These are phyloP conservation scores for Steinernema khuongi DNA, from an alignment of 1,140 invertebrate species.

Conservation along the genomic window DNA sequence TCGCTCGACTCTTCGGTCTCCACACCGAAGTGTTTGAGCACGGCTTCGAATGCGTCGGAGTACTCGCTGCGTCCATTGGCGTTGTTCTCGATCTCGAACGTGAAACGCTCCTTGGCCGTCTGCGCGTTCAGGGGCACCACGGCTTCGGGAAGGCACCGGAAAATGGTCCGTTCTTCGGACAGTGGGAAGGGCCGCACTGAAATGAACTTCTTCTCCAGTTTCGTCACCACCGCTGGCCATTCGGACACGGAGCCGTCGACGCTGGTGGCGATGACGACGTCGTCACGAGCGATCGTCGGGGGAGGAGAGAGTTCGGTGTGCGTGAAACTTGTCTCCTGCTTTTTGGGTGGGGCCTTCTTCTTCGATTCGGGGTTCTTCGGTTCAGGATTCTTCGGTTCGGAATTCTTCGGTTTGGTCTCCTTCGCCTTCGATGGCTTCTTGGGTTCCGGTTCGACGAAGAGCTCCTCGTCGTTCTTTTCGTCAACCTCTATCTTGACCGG, in stretches of 20 bases:
- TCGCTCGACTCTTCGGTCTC: background rate
- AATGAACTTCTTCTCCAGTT: background rate
- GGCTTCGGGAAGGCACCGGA: background rate
- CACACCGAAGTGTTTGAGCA: background rate
- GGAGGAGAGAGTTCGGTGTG: background rate
- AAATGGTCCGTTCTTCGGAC: background rate
- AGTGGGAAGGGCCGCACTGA: background rate
- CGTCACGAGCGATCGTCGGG: background rate
- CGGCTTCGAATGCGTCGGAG: background rate
- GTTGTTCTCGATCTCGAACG: conserved; percentile 1
- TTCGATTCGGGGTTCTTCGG: background rate
- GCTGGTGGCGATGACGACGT: background rate
- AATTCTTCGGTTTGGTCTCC: background rate
- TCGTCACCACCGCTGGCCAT: background rate
- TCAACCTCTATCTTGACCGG: background rate
- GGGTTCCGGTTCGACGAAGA: too few relatives aligned
- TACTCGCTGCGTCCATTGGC: background rate
- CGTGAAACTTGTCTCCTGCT: background rate
- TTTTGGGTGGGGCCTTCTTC: background rate
- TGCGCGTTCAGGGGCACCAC: background rate
- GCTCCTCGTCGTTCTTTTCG: too few relatives aligned
- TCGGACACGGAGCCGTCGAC: background rate
- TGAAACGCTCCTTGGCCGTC: background rate
- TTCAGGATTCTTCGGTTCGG: background rate
- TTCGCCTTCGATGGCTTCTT: too few relatives aligned